phyloP scores from a whole-genome alignment of 37 sponge, comb jelly and placozoan species.

The Haliclona indistincta region DNA sequence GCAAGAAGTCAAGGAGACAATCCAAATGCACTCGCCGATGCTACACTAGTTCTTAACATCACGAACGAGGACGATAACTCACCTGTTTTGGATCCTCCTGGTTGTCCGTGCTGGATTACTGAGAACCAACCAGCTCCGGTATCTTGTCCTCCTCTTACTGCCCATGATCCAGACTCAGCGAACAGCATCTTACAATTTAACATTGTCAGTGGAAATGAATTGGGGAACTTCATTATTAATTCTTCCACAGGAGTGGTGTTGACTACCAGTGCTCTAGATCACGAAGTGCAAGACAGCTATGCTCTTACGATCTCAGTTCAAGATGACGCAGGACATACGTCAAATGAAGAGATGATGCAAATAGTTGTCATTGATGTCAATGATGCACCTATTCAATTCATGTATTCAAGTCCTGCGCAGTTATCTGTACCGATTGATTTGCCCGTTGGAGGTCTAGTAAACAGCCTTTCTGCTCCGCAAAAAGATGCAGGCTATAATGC shows the following conservation, averaged over 20 bases:
- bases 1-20: slow-evolving; percentile 41
- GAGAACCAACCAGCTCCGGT: slow-evolving; percentile 11
- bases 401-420: not conserved
- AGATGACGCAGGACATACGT: slow-evolving; percentile 26
- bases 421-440: slow-evolving; percentile 36
- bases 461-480: slow-evolving; percentile 22
- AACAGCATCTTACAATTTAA: slow-evolving; percentile 17
- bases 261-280: slow-evolving; percentile 4
- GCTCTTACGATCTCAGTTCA: slow-evolving; percentile 22
- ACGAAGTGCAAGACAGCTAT: slow-evolving; percentile 29
- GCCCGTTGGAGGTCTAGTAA: slow-evolving; percentile 32
- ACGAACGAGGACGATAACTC: slow-evolving; percentile 38
- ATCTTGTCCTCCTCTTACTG: slow-evolving; percentile 44
- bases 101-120: slow-evolving; percentile 65
- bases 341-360: slow-evolving; percentile 22
- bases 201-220: slow-evolving; percentile 37
- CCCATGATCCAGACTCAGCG: slow-evolving; percentile 46
- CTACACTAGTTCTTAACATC: slow-evolving; percentile 35
- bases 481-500: slow-evolving; percentile 56
- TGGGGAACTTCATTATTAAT: slow-evolving; percentile 51
- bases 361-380: slow-evolving; percentile 55
- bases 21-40: slow-evolving; percentile 14
- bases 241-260: slow-evolving; percentile 42
- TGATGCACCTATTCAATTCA: slow-evolving; percentile 25
- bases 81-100: slow-evolving; percentile 49